phyloP scores from a whole-genome alignment of 2,113 vertebrate genomes.

The Stercorarius parasiticus region DNA sequence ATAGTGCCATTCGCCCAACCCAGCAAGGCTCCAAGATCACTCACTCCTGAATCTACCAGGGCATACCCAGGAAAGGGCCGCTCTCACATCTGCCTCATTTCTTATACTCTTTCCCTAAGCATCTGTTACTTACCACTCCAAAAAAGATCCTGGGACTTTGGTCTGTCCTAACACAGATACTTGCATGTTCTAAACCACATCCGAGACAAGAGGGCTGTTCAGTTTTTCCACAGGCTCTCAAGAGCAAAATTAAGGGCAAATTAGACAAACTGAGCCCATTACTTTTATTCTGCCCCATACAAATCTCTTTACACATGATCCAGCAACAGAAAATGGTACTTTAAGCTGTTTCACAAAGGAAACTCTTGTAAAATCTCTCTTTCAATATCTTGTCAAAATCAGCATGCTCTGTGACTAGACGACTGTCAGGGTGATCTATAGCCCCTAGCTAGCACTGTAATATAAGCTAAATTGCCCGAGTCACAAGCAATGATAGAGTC shows the following conservation, averaged over 20 bases:
- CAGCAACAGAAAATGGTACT: neutral
- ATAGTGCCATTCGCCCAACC: neutral
- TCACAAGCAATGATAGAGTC: conserved; percentile 88
- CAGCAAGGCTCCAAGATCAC: neutral
- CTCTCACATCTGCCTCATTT: neutral
- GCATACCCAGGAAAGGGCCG: neutral
- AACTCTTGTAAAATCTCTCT: conserved; percentile 64
- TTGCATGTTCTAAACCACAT: neutral
- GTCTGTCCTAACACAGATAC: neutral
- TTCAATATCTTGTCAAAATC: conserved; percentile 75
- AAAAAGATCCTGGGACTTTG: neutral
- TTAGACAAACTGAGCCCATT: neutral
- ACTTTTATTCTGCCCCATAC: neutral
- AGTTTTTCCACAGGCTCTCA: neutral
- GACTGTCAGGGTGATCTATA: conserved; percentile 89
- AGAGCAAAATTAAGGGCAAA: neutral
- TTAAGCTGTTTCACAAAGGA: conserved; percentile 12
- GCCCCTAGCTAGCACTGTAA: conserved; percentile 76
- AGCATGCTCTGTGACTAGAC: conserved; percentile 75
- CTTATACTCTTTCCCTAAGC: neutral
- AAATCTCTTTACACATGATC: neutral
- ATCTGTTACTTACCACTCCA: neutral
- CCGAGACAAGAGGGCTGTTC: neutral
- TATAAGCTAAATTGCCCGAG: conserved; percentile 88
- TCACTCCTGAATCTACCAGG: neutral